Evolutionary conservation across 2,797 vertebrate genomes (phyloP).

Genomic region (Basileuterus tristriatus): DNA sequence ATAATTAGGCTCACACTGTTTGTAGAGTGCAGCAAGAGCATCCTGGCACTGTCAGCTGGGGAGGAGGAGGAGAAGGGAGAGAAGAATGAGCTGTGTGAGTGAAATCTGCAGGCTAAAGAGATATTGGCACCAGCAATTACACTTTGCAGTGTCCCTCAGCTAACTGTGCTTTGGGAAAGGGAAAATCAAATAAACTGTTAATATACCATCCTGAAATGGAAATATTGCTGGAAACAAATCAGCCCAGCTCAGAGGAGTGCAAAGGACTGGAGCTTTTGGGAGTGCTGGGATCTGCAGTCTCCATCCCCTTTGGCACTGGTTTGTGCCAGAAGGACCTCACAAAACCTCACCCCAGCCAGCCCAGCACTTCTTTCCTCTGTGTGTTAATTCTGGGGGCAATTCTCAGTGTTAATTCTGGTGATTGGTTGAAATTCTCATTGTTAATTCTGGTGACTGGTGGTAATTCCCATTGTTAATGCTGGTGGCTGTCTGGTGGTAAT

Average conservation of each 20-base stretch:
- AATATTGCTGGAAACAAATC: neutral
- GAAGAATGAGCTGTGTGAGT: neutral
- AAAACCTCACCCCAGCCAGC: neutral
- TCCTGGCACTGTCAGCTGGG: neutral
- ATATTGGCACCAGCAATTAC: neutral
- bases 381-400: neutral
- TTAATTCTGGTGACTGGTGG: neutral
- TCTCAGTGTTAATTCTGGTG: neutral
- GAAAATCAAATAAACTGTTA: constrained; percentile 1
- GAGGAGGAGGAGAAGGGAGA: constrained; percentile 10
- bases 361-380: neutral
- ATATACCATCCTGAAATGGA: neutral
- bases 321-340: neutral
- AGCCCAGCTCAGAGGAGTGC: neutral
- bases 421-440: neutral
- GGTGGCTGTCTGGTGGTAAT: too few relatives aligned
- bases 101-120: constrained; percentile 7
- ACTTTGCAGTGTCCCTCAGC: constrained; percentile 12
- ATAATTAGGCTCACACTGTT: constrained; percentile 53
- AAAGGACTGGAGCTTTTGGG: neutral
- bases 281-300: neutral
- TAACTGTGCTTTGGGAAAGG: neutral
- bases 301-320: neutral
- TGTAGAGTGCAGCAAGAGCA: neutral
- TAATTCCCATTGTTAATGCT: too few relatives aligned